Percentiles rank a stretch among this genome's conserved stretches.
Conservation (phyloP, 1,140 invertebrate genomes). For the Papilio polyxenes region DNA sequence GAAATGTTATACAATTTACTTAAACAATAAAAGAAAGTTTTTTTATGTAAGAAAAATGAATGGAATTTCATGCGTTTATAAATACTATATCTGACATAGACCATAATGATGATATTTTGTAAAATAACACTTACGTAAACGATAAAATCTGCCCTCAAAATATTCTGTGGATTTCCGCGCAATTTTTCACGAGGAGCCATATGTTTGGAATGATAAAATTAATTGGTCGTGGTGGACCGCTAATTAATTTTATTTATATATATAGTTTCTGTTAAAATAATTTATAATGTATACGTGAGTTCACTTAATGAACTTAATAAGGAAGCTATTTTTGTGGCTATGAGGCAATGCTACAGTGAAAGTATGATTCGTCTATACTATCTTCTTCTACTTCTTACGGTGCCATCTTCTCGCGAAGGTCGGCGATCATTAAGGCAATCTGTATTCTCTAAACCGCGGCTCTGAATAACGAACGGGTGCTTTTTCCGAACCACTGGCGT, state of each 20-base stretch:
- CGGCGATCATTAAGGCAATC: no score
- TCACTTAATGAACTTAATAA: not conserved
- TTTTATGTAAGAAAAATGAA: no score
- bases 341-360: not conserved
- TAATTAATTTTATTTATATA: constrained; percentile 5
- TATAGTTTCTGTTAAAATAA: not conserved
- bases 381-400: no score
- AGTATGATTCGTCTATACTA: no score
- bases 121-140: not conserved
- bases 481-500: no score
- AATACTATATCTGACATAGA: not conserved
- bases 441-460: no score
- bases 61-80: no score
- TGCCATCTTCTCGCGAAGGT: no score
- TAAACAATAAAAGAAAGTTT: no score
- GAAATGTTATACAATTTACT: no score
- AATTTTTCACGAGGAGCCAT: constrained; percentile 8
- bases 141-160: not conserved
- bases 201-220: constrained; percentile 7
- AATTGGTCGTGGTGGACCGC: not conserved
- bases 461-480: no score
- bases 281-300: not conserved
- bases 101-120: not conserved
- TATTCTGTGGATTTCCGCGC: not conserved
- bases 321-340: not conserved